phyloP scores from a whole-genome alignment of 2,797 vertebrate species.

The Chromobotia macracanthus region DNA sequence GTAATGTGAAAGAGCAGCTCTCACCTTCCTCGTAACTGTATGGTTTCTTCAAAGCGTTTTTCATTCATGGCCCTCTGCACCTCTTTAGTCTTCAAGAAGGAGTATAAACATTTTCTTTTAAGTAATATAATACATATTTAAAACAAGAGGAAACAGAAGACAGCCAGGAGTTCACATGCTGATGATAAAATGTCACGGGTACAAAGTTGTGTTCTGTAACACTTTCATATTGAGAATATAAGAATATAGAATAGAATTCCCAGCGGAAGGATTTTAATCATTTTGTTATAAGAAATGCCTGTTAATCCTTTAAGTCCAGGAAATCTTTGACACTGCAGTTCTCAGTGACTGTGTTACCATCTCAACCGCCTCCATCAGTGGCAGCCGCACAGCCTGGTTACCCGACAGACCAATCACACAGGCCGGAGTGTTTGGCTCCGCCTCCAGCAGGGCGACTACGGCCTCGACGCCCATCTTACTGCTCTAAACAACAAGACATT shows the following conservation, averaged over 20 bases:
- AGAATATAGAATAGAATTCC: no score
- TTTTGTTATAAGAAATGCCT: no score
- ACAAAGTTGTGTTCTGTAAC: no score
- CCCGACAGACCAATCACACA: conserved; percentile 92
- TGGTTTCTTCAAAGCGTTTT: conserved; percentile 88
- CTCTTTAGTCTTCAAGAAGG: conserved; percentile 84
- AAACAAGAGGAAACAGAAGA: no score
- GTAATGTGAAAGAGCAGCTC: conserved; percentile 14
- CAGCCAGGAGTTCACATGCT: no score
- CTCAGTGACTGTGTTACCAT: conserved; percentile 75
- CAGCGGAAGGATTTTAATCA: no score
- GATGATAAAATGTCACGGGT: no score
- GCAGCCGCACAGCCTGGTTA: conserved; percentile 89
- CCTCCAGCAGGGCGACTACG: conserved; percentile 90
- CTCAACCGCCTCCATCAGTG: conserved; percentile 95
- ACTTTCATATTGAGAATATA: no score
- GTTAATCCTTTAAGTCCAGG: no score
- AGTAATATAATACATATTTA: no score
- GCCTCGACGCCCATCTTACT: conserved; percentile 95
- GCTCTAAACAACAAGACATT: conserved; percentile 77
- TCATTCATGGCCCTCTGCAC: conserved; percentile 96
- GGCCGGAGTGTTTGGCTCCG: conserved; percentile 85
- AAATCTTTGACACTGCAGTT: no score
- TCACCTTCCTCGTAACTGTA: conserved; percentile 93
- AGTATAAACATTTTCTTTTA: no score